Conservation (phyloP, 2,888 invertebrate genomes). For the Drosophila fulvimacula region DNA sequence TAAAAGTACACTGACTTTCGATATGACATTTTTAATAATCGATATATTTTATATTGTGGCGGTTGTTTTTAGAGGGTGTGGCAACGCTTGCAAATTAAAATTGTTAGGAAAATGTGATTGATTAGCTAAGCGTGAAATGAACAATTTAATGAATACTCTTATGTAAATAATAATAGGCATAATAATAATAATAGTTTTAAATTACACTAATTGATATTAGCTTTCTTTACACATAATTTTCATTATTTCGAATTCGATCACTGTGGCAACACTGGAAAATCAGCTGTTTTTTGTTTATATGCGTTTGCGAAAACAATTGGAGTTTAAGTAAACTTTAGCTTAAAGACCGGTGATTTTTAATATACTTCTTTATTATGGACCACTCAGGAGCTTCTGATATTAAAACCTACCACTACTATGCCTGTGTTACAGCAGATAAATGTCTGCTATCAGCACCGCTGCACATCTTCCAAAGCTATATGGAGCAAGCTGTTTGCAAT, state of each 20-base stretch:
- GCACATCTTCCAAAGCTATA: slow-evolving; percentile 43
- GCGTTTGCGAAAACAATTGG: not conserved
- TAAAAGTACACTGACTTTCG: slow-evolving; percentile 16
- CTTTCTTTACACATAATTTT: too few species aligned
- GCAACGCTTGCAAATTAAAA: not conserved
- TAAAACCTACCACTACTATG: slow-evolving; percentile 24
- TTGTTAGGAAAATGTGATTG: too few species aligned
- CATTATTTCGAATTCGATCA: too few species aligned
- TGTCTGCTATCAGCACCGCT: slow-evolving; percentile 37
- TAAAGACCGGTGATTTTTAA: not conserved
- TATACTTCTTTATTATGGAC: not conserved
- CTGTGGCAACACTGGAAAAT: not conserved
- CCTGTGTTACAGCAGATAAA: slow-evolving; percentile 12
- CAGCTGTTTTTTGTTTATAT: slow-evolving; percentile 31
- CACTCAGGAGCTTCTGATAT: not conserved
- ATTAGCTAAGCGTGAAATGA: not conserved
- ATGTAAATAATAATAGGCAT: too few species aligned
- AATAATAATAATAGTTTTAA: not conserved
- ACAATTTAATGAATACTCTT: too few species aligned
- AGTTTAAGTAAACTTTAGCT: not conserved
- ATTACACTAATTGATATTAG: too few species aligned
- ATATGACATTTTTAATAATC: slow-evolving; percentile 7
- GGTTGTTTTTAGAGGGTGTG: not conserved
- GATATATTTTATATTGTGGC: not conserved
- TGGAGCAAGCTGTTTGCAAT: slow-evolving; percentile 28